Evolutionary conservation across 1,140 invertebrate species (phyloP), one percentile per base, ranked within the genome.

Genomic region (Augochlora pura): DNA sequence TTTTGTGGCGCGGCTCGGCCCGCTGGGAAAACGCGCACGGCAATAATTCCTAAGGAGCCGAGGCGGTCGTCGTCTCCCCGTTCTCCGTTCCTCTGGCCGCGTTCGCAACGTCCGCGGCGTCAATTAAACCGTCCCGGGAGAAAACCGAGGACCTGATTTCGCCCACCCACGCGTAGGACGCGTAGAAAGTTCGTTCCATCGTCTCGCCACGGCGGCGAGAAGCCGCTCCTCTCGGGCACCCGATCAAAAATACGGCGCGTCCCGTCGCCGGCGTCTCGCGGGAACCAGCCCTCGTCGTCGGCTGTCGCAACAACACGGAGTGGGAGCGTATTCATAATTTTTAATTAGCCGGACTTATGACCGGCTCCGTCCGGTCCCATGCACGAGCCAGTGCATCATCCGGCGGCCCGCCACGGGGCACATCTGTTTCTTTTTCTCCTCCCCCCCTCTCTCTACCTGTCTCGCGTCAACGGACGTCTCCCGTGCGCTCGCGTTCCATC

Each of bases 321-420:
- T 32, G 27, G 70, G 46, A n/a, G 66, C 76, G 77, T 71, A 84
- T 84, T 65, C 32, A 73, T 80, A 85, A 80, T 86, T 87, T 86
- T 87, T 86, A 88, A 88, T 87, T 87, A 87, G 63, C 77, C 76
- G n/a, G 59, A 80, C 39, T 83, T 79, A 85, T 62, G 80, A 62
- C 42, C 71, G 57, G 10, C 57, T 38, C 49, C 63, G 32, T 63
- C 72, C 52, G 59, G 46, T 60, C 66, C 60, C 77, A 65, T 63
- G 60, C 49, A 77, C 71, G 71, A 78, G 27, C n/a, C 73, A 70
- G 63, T 82, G 77, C 38, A 78, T 87, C 75, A 87, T 52, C 42
- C 42, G 42, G 42, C 10, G 10, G 42, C 42, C 42, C 42, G 42
- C 42, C 42, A 46, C 42, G 42, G 42, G 42, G 42, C 10, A 46